These are phyloP conservation scores for Tromatobia lineatoria DNA, from an alignment of 2,888 invertebrate genomes.

Conservation along the genomic window DNA sequence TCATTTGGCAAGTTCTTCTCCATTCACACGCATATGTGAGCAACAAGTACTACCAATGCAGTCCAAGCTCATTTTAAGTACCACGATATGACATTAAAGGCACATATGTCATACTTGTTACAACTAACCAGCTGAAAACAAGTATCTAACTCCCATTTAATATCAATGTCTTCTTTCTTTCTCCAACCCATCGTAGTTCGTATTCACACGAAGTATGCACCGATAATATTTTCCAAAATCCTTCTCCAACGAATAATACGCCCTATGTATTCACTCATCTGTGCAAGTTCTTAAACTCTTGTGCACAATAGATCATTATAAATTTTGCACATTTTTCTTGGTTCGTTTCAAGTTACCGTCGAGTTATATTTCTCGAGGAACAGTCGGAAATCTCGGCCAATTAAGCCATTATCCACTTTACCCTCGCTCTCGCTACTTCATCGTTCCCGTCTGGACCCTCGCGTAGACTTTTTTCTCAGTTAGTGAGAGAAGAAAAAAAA, in stretches of 20 bases:
- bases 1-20: slow-evolving; percentile 3
- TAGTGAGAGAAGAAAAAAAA: slow-evolving; percentile 28
- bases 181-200: background rate
- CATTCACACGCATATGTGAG: background rate
- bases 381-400: slow-evolving; percentile 45
- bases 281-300: background rate
- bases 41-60: background rate
- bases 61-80: background rate
- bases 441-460: slow-evolving; percentile 10
- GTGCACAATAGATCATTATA: slow-evolving; percentile 8
- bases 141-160: background rate
- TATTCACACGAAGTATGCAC: too few relatives aligned
- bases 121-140: background rate
- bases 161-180: background rate
- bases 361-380: slow-evolving; percentile 41
- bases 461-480: background rate
- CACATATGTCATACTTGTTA: too few relatives aligned
- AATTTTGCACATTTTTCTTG: slow-evolving; percentile 4
- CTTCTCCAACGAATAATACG: background rate
- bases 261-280: background rate
- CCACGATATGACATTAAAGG: background rate
- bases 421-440: slow-evolving; percentile 6
- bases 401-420: slow-evolving; percentile 57
- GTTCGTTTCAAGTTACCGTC: slow-evolving; percentile 8
- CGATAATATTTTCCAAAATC: too few relatives aligned